A percentile compares a stretch with the other conserved stretches of the same genome.
Conservation (phyloP, 2,113 vertebrate species). For the Synchiropus splendidus region DNA sequence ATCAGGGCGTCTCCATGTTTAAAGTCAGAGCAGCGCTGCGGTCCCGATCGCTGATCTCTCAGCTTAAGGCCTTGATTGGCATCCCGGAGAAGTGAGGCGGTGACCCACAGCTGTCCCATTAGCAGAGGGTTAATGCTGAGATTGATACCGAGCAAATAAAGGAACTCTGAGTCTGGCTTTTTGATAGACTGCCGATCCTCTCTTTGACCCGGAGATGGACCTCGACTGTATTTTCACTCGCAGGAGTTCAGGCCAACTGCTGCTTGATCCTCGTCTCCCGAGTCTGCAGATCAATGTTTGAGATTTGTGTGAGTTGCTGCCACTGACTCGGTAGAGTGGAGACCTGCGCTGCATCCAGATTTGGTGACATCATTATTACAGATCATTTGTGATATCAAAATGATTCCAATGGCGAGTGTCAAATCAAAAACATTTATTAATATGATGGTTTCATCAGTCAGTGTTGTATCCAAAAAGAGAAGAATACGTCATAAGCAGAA, state of each 20-base stretch:
- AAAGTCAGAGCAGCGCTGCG: slow-evolving; percentile 65
- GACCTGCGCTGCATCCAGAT: too few relatives aligned
- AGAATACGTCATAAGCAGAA: too few relatives aligned
- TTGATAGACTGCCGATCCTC: slow-evolving; percentile 62
- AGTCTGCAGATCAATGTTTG: too few relatives aligned
- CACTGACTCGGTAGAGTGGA: too few relatives aligned
- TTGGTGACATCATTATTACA: too few relatives aligned
- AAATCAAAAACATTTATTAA: too few relatives aligned
- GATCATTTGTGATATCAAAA: too few relatives aligned
- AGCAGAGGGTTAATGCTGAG: slow-evolving; percentile 65
- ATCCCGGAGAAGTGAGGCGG: slow-evolving; percentile 48
- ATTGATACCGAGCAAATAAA: slow-evolving; percentile 73
- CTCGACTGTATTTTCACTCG: slow-evolving; percentile 32
- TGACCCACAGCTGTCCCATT: slow-evolving; percentile 76
- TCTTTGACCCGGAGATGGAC: slow-evolving; percentile 37
- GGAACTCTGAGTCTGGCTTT: slow-evolving; percentile 64
- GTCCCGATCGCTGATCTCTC: slow-evolving; percentile 66
- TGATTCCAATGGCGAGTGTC: too few relatives aligned
- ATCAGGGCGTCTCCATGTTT: slow-evolving; percentile 65
- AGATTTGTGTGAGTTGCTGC: too few relatives aligned
- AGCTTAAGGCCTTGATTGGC: slow-evolving; percentile 71
- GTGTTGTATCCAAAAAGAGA: too few relatives aligned
- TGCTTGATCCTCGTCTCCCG: slow-evolving; percentile 14
- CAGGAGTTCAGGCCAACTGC: slow-evolving; percentile 1
- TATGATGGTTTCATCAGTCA: too few relatives aligned